phyloP scores from a whole-genome alignment of 2,797 vertebrate genomes.

The Macrochelys suwanniensis region DNA sequence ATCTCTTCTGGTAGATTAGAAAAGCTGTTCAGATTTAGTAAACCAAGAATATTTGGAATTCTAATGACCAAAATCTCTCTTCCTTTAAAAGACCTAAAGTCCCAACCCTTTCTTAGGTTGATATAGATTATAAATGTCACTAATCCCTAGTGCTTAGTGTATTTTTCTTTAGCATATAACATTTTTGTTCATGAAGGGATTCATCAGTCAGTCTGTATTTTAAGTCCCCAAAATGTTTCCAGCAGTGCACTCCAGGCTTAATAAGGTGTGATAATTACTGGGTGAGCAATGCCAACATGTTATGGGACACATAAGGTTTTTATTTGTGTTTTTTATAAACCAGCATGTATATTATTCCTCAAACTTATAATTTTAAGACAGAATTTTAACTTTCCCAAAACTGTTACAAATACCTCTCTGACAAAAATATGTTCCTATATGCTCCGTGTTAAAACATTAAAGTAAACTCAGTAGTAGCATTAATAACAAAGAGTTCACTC shows the following conservation, averaged over 20 bases:
- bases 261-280: constrained; percentile 2
- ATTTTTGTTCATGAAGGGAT: constrained; percentile 29
- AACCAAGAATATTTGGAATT: constrained; percentile 30
- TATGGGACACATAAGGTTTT: constrained; percentile 20
- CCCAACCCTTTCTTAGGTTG: neutral
- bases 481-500: neutral
- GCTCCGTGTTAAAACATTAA: neutral
- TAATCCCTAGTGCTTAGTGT: neutral
- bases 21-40: constrained; percentile 27
- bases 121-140: constrained; percentile 32
- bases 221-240: constrained; percentile 50
- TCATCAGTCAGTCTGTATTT: constrained; percentile 52
- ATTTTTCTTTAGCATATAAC: constrained; percentile 11
- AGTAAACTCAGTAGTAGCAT: neutral
- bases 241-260: constrained; percentile 34
- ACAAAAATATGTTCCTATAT: neutral
- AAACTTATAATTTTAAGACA: neutral
- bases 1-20: constrained; percentile 2
- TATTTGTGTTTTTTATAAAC: constrained; percentile 10
- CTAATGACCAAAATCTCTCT: neutral
- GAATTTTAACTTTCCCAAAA: neutral
- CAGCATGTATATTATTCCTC: neutral
- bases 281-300: neutral
- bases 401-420: neutral
- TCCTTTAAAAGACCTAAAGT: neutral